Evolutionary conservation across 2,888 invertebrate species (phyloP), one percentile per base, ranked within the genome.

Genomic region (Eupeodes latifasciatus): DNA sequence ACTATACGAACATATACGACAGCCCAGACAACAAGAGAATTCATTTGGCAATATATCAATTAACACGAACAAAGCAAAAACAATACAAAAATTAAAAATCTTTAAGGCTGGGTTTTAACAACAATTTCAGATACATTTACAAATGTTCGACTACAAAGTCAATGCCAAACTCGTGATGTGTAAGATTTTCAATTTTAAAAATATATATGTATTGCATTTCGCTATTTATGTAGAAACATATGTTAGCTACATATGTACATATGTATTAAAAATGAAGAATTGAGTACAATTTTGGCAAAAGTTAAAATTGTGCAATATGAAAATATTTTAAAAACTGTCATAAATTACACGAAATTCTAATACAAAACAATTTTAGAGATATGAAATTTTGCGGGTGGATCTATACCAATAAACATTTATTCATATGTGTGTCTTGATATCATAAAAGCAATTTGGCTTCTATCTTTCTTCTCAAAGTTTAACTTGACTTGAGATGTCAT

Each of bases 381-480:
- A 66, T 81, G 51, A 51, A 55, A 19, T 44, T 40, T 75, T 62
- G 82, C 59, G 87, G 76, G 83, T 74, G 85, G 77, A 40, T 9
- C 40, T 9, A 27, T 27, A 66, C 44, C 11, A 59, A 62, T 67
- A 53, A 6, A 5, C 7, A 59, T 64, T 19, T 74, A 9, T 59
- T 5, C 19, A 10, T 40, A 69, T 44, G 59, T 44, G 59, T 62
- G 69, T 27, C 53, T 19, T 44, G 5, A 19, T 44, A 19, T 64
- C 64, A 6, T 16, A 40, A 55, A 47, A 34, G 61, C 80, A 80
- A 82, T 74, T 87, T 83, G 87, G 83, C 83, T 67, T 76, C 59
- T n/a, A 11, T 57, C 27, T 7, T 7, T 69, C 47, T 47, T 4
- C 11, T 12, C 1, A 10, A 12, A 55, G 34, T 62, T 27, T 36